These are phyloP conservation scores for Euplexia lucipara DNA, from an alignment of 2,888 invertebrate species.

Conservation along the genomic window DNA sequence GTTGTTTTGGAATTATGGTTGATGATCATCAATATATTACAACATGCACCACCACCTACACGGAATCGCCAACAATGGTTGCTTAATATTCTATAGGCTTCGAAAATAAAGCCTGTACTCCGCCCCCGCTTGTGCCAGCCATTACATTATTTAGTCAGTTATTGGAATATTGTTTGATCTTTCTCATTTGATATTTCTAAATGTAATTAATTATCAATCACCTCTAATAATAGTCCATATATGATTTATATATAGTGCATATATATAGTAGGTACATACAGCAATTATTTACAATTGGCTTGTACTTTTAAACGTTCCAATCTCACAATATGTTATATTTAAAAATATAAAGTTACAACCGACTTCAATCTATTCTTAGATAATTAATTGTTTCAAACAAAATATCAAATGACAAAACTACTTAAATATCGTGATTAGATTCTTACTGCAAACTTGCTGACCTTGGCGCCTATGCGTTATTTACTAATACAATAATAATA, in stretches of 20 bases:
- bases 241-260: too few relatives aligned
- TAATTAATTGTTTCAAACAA: constrained; percentile 14
- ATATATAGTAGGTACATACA: too few relatives aligned
- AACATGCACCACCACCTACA: constrained; percentile 12
- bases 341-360: not conserved
- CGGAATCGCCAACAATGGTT: constrained; percentile 26
- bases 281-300: too few relatives aligned
- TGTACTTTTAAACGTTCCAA: too few relatives aligned
- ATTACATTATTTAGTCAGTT: not conserved
- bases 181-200: too few relatives aligned
- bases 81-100: constrained; percentile 10
- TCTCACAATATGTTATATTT: not conserved
- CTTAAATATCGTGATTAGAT: constrained; percentile 40
- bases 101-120: not conserved
- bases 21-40: constrained; percentile 19
- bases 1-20: not conserved
- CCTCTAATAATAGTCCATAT: too few relatives aligned
- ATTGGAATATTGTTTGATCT: not conserved
- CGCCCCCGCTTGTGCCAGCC: not conserved
- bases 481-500: constrained; percentile 42
- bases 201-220: too few relatives aligned
- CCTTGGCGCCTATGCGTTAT: constrained; percentile 55
- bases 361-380: not conserved
- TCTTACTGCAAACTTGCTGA: constrained; percentile 39
- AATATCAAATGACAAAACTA: constrained; percentile 28